Conservation (phyloP, 2,113 vertebrate genomes). For the Poeciliopsis retropinna region DNA sequence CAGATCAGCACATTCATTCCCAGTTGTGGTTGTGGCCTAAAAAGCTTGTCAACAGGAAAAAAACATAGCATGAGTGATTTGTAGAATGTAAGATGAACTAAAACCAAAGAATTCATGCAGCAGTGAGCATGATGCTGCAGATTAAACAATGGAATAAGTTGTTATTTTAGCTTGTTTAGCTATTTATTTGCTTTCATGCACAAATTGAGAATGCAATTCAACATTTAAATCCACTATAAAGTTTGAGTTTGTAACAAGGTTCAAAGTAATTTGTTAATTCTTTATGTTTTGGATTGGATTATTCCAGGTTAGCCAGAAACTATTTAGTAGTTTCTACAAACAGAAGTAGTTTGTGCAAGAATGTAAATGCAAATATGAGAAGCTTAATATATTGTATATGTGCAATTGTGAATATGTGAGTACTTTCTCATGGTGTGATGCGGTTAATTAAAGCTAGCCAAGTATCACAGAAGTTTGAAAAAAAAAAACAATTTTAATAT, state of each 20-base stretch:
- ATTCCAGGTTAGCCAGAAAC: no score
- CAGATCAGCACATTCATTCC: conserved; percentile 69
- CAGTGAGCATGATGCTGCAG: neutral
- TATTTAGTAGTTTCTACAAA: neutral
- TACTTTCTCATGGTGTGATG: no score
- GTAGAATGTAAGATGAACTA: conserved; percentile 37
- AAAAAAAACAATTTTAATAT: no score
- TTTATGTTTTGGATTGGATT: no score
- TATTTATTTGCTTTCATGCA: no score
- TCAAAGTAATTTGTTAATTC: no score
- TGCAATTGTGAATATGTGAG: no score
- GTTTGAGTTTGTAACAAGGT: neutral
- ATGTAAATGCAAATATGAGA: neutral
- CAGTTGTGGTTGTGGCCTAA: conserved; percentile 66
- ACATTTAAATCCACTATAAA: neutral
- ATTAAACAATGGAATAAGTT: neutral
- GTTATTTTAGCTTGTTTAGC: neutral
- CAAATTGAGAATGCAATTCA: neutral
- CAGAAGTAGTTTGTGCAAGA: neutral
- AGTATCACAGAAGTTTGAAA: no score
- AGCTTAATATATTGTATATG: neutral
- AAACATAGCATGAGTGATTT: conserved; percentile 33
- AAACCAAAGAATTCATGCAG: conserved; percentile 23
- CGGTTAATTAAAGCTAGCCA: no score
- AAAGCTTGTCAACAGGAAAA: conserved; percentile 43